These are phyloP conservation scores for Turritopsis rubra DNA, from an alignment of 30 jellyfish, hydroid and myxozoan genomes.

Conservation along the genomic window DNA sequence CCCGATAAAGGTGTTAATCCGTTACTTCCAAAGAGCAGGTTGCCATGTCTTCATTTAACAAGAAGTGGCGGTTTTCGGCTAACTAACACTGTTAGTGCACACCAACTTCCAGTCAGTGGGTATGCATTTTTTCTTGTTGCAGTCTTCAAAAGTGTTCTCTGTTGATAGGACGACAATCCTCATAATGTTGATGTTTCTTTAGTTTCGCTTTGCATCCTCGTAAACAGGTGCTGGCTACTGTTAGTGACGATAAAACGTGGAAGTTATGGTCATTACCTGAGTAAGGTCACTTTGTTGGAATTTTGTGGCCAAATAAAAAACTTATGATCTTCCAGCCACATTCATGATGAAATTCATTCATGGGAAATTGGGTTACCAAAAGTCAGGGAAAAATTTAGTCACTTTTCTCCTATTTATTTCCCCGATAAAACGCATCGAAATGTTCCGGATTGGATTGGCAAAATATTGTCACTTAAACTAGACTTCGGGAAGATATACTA, in stretches of 20 bases:
- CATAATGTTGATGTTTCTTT: not conserved
- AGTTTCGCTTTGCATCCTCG: slow-evolving; percentile 84
- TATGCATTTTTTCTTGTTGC: slow-evolving; percentile 15
- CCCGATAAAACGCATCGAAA: too few species aligned
- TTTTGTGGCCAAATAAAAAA: too few species aligned
- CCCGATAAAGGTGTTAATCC: slow-evolving; percentile 83
- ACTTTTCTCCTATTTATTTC: too few species aligned
- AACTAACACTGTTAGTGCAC: slow-evolving; percentile 61
- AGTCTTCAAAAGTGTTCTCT: not conserved
- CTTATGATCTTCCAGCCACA: too few species aligned
- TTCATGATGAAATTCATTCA: too few species aligned
- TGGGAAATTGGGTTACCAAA: too few species aligned
- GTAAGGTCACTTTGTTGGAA: slow-evolving; percentile 47
- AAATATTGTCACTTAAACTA: too few species aligned
- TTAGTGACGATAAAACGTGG: slow-evolving; percentile 93
- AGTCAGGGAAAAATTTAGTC: too few species aligned
- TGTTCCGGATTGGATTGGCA: too few species aligned
- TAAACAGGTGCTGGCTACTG: slow-evolving; percentile 80
- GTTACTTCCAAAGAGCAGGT: slow-evolving; percentile 43
- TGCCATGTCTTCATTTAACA: slow-evolving; percentile 75
- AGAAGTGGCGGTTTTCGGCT: slow-evolving; percentile 85
- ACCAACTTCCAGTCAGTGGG: slow-evolving; percentile 78
- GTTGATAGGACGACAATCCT: not conserved
- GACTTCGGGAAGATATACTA: too few species aligned
- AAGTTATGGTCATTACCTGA: slow-evolving; percentile 82